phyloP scores from a whole-genome alignment of 2,113 vertebrate genomes.

The Ptilorrhoa leucosticta region DNA sequence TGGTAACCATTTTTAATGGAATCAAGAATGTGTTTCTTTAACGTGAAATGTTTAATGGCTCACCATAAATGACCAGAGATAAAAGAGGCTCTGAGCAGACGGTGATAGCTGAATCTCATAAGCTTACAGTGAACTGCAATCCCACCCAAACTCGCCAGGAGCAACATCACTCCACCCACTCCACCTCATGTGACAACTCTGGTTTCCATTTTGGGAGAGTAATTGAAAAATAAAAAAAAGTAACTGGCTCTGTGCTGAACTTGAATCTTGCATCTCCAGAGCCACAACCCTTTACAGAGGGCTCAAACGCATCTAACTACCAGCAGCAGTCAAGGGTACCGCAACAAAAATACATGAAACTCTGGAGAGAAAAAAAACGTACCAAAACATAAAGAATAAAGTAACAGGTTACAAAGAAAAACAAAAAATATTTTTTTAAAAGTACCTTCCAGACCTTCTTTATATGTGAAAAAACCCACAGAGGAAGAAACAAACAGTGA shows the following conservation, averaged over 20 bases:
- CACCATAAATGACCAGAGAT: background rate
- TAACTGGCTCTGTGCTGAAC: background rate
- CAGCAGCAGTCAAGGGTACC: background rate
- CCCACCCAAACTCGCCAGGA: background rate
- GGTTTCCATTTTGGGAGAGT: background rate
- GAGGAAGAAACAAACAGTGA: background rate
- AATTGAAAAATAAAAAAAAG: background rate
- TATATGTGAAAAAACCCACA: background rate
- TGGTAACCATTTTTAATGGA: background rate
- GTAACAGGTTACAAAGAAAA: background rate
- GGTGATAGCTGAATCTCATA: background rate
- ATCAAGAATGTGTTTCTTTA: background rate
- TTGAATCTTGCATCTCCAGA: background rate
- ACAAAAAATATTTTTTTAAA: background rate
- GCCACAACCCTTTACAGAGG: background rate
- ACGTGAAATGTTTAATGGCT: background rate
- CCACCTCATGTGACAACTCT: background rate
- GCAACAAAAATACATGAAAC: background rate
- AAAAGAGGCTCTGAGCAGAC: background rate
- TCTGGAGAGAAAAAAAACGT: background rate
- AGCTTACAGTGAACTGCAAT: background rate
- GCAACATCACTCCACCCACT: background rate
- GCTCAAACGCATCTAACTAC: background rate
- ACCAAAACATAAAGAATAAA: background rate
- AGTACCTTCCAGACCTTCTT: background rate